phyloP scores from a whole-genome alignment of 2,888 invertebrate species.

The Pseudolycoriella hygida region DNA sequence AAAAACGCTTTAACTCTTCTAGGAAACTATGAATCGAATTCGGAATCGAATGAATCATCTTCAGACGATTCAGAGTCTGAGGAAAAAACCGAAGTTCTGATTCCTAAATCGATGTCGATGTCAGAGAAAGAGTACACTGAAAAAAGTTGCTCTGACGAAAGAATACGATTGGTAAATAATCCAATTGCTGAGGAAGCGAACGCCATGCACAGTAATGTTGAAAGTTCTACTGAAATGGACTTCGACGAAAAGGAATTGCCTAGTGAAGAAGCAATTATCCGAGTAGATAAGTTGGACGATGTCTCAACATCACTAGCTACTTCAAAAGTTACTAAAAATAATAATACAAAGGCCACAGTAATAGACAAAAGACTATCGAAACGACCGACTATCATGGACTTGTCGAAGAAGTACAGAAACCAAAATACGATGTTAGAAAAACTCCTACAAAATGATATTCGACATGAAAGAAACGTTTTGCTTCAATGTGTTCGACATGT shows the following conservation, averaged over 20 bases:
- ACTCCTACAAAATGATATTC: slow-evolving; percentile 58
- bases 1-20: slow-evolving; percentile 18
- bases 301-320: too few relatives aligned
- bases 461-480: slow-evolving; percentile 70
- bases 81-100: slow-evolving; percentile 11
- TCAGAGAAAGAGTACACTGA: too few relatives aligned
- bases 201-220: too few relatives aligned
- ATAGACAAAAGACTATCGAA: not conserved
- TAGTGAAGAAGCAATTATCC: too few relatives aligned
- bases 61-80: slow-evolving; percentile 11
- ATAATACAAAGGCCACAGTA: not conserved
- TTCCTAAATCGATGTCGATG: too few relatives aligned
- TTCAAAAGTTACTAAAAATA: too few relatives aligned
- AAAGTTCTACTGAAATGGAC: too few relatives aligned
- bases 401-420: slow-evolving; percentile 16
- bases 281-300: too few relatives aligned
- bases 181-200: too few relatives aligned
- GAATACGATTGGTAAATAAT: too few relatives aligned
- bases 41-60: not conserved
- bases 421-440: slow-evolving; percentile 44
- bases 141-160: too few relatives aligned
- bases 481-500: slow-evolving; percentile 74
- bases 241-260: too few relatives aligned
- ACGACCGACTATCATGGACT: slow-evolving; percentile 17
- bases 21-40: slow-evolving; percentile 24